phyloP scores from a whole-genome alignment of 2,113 vertebrate species.

The Coptodon rendalli region DNA sequence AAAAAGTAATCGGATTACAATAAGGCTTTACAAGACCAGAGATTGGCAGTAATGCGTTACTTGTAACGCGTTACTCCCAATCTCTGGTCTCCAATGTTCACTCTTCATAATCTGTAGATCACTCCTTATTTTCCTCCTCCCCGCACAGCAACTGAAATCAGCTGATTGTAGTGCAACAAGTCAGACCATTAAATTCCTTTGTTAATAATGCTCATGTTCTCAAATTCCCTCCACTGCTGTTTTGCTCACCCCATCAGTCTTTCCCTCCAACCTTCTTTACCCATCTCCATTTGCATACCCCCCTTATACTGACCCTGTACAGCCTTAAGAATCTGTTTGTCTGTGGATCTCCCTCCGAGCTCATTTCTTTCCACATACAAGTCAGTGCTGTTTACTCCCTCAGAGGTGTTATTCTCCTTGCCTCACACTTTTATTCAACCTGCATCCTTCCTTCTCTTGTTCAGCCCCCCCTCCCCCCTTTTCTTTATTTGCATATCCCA shows the following conservation, averaged over 20 bases:
- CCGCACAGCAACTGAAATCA: neutral
- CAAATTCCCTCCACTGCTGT: neutral
- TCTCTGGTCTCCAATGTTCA: neutral
- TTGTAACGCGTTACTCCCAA: too few relatives aligned
- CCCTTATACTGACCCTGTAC: neutral
- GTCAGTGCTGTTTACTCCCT: neutral
- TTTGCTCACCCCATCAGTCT: neutral
- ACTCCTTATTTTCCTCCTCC: neutral
- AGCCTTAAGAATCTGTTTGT: neutral
- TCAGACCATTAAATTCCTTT: neutral
- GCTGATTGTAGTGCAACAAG: neutral
- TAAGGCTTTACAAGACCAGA: too few relatives aligned
- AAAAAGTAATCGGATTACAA: too few relatives aligned
- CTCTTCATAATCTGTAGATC: neutral
- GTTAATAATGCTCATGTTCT: neutral
- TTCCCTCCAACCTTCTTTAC: neutral
- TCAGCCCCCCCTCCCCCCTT: neutral
- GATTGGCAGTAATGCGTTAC: too few relatives aligned
- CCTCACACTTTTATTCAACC: neutral
- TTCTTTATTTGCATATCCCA: slow-evolving; percentile 30
- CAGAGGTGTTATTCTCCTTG: slow-evolving; percentile 1
- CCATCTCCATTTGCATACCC: slow-evolving; percentile 15
- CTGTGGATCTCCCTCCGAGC: neutral
- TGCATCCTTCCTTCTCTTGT: neutral
- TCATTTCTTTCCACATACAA: neutral